Conservation (phyloP, 2,888 invertebrate species). For the Aphodius sticticus region DNA sequence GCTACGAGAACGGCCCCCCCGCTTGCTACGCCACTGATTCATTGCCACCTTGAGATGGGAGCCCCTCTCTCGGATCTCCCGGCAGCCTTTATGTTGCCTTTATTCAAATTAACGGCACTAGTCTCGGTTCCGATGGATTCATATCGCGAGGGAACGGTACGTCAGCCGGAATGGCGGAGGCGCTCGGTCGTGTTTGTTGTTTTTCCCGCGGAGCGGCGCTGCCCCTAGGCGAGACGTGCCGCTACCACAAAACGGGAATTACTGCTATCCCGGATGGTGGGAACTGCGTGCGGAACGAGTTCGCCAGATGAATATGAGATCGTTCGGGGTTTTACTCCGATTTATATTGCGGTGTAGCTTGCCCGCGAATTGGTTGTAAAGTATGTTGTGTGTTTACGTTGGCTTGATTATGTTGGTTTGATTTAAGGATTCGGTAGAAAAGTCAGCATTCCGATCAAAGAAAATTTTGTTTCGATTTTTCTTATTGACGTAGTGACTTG, state of each 20-base stretch:
- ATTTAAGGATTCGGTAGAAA: not conserved
- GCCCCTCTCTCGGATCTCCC: not conserved
- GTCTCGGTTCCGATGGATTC: slow-evolving; percentile 58
- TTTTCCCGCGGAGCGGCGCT: slow-evolving; percentile 7
- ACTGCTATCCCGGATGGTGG: not conserved
- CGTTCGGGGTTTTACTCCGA: not conserved
- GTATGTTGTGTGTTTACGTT: not conserved
- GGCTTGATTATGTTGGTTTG: not conserved
- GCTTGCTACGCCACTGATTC: slow-evolving; percentile 58
- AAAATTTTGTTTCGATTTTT: no score
- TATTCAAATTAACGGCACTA: slow-evolving; percentile 61
- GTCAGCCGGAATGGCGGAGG: not conserved
- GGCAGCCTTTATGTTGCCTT: slow-evolving; percentile 59
- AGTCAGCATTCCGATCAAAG: not conserved
- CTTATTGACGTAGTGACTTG: no score
- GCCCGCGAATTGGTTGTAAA: not conserved
- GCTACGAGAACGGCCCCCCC: slow-evolving; percentile 58
- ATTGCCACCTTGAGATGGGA: slow-evolving; percentile 61
- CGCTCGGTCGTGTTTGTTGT: slow-evolving; percentile 27
- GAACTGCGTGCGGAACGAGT: not conserved
- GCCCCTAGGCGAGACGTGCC: not conserved
- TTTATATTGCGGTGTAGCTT: not conserved
- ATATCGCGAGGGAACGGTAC: slow-evolving; percentile 43
- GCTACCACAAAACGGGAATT: not conserved
- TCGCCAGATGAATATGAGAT: slow-evolving; percentile 12